These are phyloP conservation scores for Allophyes oxyacanthae DNA, from an alignment of 2,888 invertebrate genomes.

Conservation along the genomic window DNA sequence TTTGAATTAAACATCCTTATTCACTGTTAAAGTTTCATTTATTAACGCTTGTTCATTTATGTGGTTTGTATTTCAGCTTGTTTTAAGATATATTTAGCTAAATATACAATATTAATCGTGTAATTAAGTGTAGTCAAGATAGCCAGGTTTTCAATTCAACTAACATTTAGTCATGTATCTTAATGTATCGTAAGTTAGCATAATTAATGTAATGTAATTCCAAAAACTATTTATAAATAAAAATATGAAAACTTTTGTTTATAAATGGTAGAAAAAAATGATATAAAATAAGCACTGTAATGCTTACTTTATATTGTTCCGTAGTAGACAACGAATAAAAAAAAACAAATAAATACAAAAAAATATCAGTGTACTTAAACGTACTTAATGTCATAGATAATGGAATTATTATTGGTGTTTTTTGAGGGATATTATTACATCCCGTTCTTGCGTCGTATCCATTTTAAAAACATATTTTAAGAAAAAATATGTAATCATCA, in stretches of 20 bases:
- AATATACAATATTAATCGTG: slow-evolving; percentile 87
- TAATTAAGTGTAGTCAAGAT: slow-evolving; percentile 87
- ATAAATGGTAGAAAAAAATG: slow-evolving; percentile 71
- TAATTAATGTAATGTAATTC: slow-evolving; percentile 88
- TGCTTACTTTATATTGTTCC: slow-evolving; percentile 71
- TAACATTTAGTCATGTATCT: slow-evolving; percentile 80
- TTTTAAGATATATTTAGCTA: slow-evolving; percentile 81
- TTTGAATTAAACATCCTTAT: slow-evolving; percentile 87
- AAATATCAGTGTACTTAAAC: slow-evolving; percentile 78
- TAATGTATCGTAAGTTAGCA: slow-evolving; percentile 79
- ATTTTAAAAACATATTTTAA: slow-evolving; percentile 54
- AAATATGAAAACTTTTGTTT: slow-evolving; percentile 55
- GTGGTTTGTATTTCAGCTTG: slow-evolving; percentile 76
- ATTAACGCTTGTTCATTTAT: slow-evolving; percentile 77
- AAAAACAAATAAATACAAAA: slow-evolving; percentile 80
- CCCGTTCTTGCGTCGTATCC: slow-evolving; percentile 77
- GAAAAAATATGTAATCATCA: slow-evolving; percentile 45
- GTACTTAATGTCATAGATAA: slow-evolving; percentile 84
- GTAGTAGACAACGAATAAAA: slow-evolving; percentile 87
- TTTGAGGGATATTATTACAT: slow-evolving; percentile 61
- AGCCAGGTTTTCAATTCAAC: slow-evolving; percentile 89
- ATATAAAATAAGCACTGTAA: slow-evolving; percentile 65
- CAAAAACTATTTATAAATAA: slow-evolving; percentile 59
- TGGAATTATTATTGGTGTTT: slow-evolving; percentile 80
- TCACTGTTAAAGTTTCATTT: slow-evolving; percentile 80